A percentile compares a stretch with the other conserved stretches of the same genome.
phyloP scores from a whole-genome alignment of 2,888 invertebrate genomes.

The Phrixothrix hirtus region DNA sequence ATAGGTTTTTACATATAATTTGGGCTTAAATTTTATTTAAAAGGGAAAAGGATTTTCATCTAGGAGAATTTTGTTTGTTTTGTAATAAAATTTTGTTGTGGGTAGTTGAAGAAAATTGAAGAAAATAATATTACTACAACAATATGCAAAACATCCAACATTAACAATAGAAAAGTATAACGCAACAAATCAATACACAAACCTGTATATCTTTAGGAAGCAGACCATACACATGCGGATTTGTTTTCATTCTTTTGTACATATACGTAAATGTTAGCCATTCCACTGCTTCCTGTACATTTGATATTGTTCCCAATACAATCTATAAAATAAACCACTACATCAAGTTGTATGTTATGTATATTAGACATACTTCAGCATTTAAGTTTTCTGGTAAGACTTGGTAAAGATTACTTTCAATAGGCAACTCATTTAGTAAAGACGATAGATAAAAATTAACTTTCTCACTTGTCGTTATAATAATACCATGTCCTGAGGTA shows the following conservation, averaged over 20 bases:
- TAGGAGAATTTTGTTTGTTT: too few species aligned
- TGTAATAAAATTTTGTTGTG: too few species aligned
- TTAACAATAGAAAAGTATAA: too few species aligned
- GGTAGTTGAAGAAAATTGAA: too few species aligned
- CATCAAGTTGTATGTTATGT: too few species aligned
- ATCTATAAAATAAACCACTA: conserved; percentile 62
- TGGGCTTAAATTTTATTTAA: too few species aligned
- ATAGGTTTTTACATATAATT: too few species aligned
- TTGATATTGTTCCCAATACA: conserved; percentile 93
- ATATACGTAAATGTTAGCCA: conserved; percentile 98
- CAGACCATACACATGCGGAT: conserved; percentile 80
- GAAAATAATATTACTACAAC: too few species aligned
- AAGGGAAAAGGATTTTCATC: too few species aligned
- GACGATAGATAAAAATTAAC: conserved; percentile 90
- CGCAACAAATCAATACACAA: background rate
- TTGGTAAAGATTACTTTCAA: conserved; percentile 95
- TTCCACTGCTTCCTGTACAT: conserved; percentile 92
- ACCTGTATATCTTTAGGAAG: conserved; percentile 19
- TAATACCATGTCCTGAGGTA: conserved; percentile 90
- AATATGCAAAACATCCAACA: too few species aligned
- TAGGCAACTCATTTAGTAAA: conserved; percentile 95
- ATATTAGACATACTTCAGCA: conserved; percentile 87
- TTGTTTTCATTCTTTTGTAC: conserved; percentile 90
- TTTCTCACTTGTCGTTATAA: conserved; percentile 91
- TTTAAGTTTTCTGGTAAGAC: conserved; percentile 95